phyloP scores from a whole-genome alignment of 53 echinoderm and acorn worm genomes.

The Stichopus horrens region DNA sequence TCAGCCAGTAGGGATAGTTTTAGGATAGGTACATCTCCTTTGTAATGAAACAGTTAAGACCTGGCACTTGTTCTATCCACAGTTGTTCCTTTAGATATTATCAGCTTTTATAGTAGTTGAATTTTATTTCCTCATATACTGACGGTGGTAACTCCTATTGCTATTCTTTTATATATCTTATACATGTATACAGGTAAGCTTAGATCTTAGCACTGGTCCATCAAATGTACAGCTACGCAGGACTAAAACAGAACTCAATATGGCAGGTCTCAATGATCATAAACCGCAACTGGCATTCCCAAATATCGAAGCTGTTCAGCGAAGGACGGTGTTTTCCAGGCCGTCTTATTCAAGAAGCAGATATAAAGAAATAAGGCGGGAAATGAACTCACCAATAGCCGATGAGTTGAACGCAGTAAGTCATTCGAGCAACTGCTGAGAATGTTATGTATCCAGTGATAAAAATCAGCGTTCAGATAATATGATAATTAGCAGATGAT shows the following conservation, averaged over 20 bases:
- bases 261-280: not conserved
- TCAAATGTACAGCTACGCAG: slow-evolving; percentile 8
- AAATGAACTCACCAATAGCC: slow-evolving; percentile 34
- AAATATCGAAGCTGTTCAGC: slow-evolving; percentile 50
- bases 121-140: not conserved
- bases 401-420: not conserved
- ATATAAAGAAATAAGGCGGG: slow-evolving; percentile 53
- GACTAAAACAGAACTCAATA: not conserved
- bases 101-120: no score
- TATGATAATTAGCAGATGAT: no score
- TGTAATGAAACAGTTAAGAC: no score
- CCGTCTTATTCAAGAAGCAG: slow-evolving; percentile 79
- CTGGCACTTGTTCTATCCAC: no score
- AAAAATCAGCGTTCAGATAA: no score
- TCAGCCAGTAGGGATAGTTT: no score
- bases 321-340: slow-evolving; percentile 60
- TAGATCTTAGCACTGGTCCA: slow-evolving; percentile 17
- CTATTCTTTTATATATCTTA: not conserved
- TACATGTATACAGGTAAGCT: not conserved
- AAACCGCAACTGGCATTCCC: slow-evolving; percentile 38
- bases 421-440: no score
- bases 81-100: no score
- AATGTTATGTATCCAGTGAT: no score
- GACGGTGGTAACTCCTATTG: not conserved
- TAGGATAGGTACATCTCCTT: no score